Base-by-base conservation (phyloP, 2,888 invertebrate species). In the Archips xylosteana region DNA sequence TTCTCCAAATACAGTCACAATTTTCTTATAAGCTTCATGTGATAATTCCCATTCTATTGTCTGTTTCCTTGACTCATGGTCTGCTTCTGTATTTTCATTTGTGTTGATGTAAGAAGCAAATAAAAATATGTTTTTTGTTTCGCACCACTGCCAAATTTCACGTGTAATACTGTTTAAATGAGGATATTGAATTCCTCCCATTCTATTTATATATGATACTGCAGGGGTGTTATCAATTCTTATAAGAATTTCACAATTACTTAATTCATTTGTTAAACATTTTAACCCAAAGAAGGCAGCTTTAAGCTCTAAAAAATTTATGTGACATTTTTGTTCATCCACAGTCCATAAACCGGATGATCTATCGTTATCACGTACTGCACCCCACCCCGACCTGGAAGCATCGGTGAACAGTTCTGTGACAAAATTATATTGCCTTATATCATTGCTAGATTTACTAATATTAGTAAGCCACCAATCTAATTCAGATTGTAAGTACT, bases 221-320 rank as follows among this genome's bases (percentile, higher is more conserved):
- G 23, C 54, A 2, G 15, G 8, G 54, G 54, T 54, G 15, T 54
- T 23, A 54, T 54, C 54, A 6, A 54, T 54, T n/a, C 54, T 54
- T 54, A 54, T 54, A 8, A 54, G 54, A n/a, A 54, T 54, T 9
- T 54, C 54, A 54, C 54, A 54, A 23, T 54, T 54, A 5, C n/a
- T 54, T 0, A 54, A 23, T n/a, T 54, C 54, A 54, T 15, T 54
- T 9, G 23, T 23, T 15, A 54, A 54, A 9, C 54, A 54, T 54
- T 54, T 54, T n/a, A 54, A n/a, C n/a, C 54, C 54, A 54, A 54
- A 54, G 54, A 54, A 54, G n/a, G 54, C 54, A 8, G 54, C 54
- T 15, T 54, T 54, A 0, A 54, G 54, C n/a, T 54, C 54, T 54
- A 54, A n/a, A n/a, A 54, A 54, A 15, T 54, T 54, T 15, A 23